A percentile compares a stretch with the other conserved stretches of the same genome.
phyloP scores from a whole-genome alignment of 2,113 vertebrate species.

The Microcebus ravelobensis region DNA sequence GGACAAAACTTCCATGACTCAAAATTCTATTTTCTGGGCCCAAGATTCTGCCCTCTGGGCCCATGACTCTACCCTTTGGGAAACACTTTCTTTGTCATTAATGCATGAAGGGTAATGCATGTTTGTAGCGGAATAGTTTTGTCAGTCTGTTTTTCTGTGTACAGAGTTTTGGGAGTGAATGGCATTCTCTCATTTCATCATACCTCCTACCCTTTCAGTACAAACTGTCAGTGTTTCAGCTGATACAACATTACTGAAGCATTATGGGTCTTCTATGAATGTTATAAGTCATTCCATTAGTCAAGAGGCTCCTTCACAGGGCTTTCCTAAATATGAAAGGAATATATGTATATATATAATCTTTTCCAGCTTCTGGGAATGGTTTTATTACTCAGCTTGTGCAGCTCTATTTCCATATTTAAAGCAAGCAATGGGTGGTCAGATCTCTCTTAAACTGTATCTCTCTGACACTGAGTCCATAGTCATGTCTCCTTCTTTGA shows the following conservation, averaged over 20 bases:
- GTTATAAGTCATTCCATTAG: background rate
- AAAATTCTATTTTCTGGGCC: background rate
- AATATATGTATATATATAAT: background rate
- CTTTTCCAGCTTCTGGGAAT: background rate
- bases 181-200: background rate
- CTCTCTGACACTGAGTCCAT: fast-evolving
- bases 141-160: background rate
- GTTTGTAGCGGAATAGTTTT: background rate
- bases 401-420: background rate
- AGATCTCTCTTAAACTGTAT: background rate
- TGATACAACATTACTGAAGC: background rate
- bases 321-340: background rate
- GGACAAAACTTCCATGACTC: background rate
- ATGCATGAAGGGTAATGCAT: background rate
- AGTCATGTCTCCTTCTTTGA: background rate
- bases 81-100: background rate
- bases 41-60: background rate
- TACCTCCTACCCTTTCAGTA: background rate
- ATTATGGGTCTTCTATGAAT: background rate
- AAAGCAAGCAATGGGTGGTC: background rate
- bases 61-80: background rate
- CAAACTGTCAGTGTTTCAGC: background rate
- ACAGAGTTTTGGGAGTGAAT: background rate
- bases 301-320: background rate
- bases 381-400: background rate